Evolutionary conservation across 2,113 vertebrate genomes (phyloP).

Genomic region (Brachyhypopomus gauderio): DNA sequence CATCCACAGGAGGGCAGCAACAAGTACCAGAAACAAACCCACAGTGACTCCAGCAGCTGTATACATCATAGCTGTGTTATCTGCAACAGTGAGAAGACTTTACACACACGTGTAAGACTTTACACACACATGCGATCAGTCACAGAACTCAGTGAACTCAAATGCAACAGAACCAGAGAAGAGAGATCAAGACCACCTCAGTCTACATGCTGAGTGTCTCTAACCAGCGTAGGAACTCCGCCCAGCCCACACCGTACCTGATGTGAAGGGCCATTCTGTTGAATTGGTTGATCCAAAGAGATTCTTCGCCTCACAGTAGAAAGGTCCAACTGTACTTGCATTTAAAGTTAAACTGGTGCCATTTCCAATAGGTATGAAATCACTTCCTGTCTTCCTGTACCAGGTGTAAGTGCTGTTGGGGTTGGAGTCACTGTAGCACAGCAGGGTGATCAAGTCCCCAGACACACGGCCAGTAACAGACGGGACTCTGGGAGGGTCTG

Average conservation of each 20-base stretch:
- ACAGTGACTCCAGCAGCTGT: background rate
- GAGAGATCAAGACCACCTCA: background rate
- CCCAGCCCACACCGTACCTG: background rate
- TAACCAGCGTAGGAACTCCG: background rate
- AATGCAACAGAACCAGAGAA: background rate
- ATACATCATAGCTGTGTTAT: background rate
- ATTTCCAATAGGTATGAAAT: background rate
- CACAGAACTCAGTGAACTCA: too few species aligned
- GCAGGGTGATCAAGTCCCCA: slow-evolving; percentile 8
- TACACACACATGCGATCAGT: too few species aligned
- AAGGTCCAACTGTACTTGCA: background rate
- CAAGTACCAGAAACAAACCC: background rate
- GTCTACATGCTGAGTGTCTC: too few species aligned
- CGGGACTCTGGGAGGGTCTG: slow-evolving; percentile 15
- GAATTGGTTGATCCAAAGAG: slow-evolving; percentile 13
- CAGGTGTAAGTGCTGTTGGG: slow-evolving; percentile 33
- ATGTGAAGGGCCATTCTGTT: background rate
- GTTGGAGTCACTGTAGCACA: slow-evolving; percentile 20
- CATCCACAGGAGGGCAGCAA: slow-evolving; percentile 9
- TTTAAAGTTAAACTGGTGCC: slow-evolving; percentile 14
- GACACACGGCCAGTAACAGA: background rate
- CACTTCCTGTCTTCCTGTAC: slow-evolving; percentile 23
- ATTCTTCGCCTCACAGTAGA: slow-evolving; percentile 35
- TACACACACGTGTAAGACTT: fast-evolving
- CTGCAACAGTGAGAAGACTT: background rate